Base-by-base conservation (phyloP, 2,888 invertebrate genomes). In the Automeris io region DNA sequence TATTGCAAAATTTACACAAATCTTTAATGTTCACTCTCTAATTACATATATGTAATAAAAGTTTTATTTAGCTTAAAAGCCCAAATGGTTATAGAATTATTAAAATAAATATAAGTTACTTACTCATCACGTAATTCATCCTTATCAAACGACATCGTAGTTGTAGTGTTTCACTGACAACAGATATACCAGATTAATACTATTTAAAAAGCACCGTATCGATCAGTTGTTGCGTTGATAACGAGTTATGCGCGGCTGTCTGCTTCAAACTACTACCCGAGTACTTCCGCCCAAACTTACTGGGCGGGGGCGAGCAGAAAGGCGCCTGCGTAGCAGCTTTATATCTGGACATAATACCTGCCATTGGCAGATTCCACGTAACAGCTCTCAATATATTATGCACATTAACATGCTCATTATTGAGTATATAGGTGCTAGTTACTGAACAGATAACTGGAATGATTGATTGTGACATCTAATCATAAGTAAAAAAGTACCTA, bases 121-220 rank as follows among this genome's bases (percentile, higher is more conserved):
- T 76, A 92, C 92, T 92, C 92, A 62, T 92, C 92, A 44, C 89
- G 81, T 49, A 91, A 90, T 62, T 92, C 92, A 54, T 92, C 92
- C 46, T 90, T 90, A 53, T 87, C 87, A 61, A 91, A 83, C 46
- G 91, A 90, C 88, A 88, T 88, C 39, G 49, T 69, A 50, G 48
- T 35, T 48, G 45, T 49, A 36, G 31, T 53, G 49, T 42, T 45
- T 46, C 50, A 51, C 50, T 56, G 46, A 49, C 47, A 39, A 33
- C 29, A 54, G 56, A 54, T 67, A 73, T 63, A 56, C 57, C 63
- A 62, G 43, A 45, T 42, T 39, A 46, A 35, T 39, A 40, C 51
- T 47, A 52, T 51, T 21, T 33, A 26, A 34, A 19, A 33, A 41
- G 42, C 40, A 39, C 41, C 54, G 69, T 76, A 76, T 81, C 82